These are phyloP conservation scores for Corythaeola cristata DNA, from an alignment of 2,113 vertebrate genomes.

Conservation along the genomic window DNA sequence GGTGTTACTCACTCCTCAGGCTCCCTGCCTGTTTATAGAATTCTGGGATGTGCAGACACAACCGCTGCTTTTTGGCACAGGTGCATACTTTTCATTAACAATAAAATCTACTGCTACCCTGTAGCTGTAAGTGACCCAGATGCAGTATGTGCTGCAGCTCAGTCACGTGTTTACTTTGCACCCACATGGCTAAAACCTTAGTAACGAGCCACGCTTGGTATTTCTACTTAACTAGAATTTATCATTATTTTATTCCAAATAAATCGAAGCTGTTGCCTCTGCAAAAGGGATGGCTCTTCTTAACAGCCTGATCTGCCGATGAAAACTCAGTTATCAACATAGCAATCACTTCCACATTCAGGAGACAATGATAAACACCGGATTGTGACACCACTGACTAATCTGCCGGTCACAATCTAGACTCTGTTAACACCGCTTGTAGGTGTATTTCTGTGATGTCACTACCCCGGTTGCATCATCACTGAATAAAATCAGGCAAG, in stretches of 20 bases:
- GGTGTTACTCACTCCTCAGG: neutral
- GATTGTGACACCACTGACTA: constrained; percentile 41
- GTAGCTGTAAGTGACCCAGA: neutral
- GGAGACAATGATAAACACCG: constrained; percentile 30
- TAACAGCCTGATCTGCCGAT: neutral
- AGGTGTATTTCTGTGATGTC: constrained; percentile 50
- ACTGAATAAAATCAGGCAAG: constrained; percentile 5
- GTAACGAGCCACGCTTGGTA: neutral
- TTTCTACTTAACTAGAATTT: neutral
- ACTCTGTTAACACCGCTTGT: constrained; percentile 15
- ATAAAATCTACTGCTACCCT: neutral
- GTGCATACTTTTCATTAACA: neutral
- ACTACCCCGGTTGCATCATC: neutral
- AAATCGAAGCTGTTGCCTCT: neutral
- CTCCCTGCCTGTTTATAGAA: neutral
- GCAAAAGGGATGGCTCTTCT: neutral
- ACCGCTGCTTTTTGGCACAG: neutral
- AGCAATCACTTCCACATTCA: constrained; percentile 18
- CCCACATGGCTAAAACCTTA: neutral
- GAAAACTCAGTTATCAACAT: neutral
- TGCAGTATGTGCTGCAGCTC: neutral
- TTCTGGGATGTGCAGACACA: neutral
- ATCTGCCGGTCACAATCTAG: constrained; percentile 47
- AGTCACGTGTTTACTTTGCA: neutral
- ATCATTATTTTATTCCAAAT: neutral